A percentile compares a stretch with the other conserved stretches of the same genome.
Conservation (phyloP, 1,140 invertebrate genomes). For the Drosophila hydei region DNA sequence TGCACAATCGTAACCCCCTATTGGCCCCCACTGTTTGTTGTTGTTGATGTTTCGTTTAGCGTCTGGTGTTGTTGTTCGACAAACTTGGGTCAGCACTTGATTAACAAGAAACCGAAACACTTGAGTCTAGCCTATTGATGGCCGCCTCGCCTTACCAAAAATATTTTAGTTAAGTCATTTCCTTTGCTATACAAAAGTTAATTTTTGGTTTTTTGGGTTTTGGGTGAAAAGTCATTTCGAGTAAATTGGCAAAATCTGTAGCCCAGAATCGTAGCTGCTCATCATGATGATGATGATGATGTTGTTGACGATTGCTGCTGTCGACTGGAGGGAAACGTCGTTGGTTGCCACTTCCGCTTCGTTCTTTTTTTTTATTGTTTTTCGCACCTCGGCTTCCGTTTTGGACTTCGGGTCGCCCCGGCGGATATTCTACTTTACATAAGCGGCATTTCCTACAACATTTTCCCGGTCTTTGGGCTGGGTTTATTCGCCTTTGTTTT, state of each 20-base stretch:
- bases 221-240: constrained; percentile 42
- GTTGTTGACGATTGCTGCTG: constrained; percentile 18
- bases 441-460: constrained; percentile 72
- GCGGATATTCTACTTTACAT: constrained; percentile 81
- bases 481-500: constrained; percentile 48
- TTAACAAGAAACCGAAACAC: constrained; percentile 19
- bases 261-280: constrained; percentile 29
- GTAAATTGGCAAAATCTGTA: constrained; percentile 69
- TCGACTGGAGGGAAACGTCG: constrained; percentile 47
- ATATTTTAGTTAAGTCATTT: constrained; percentile 73
- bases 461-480: constrained; percentile 62
- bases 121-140: constrained; percentile 31
- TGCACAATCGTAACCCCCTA: constrained; percentile 37
- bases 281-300: not conserved
- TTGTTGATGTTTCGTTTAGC: constrained; percentile 16
- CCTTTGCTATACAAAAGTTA: constrained; percentile 48
- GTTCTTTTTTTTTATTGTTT: constrained; percentile 61
- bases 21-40: constrained; percentile 11
- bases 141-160: not conserved
- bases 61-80: constrained; percentile 22
- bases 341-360: constrained; percentile 62
- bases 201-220: constrained; percentile 21
- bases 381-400: constrained; percentile 67
- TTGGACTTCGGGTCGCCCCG: constrained; percentile 35
- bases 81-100: constrained; percentile 34